These are phyloP conservation scores for Sinopyrophorus schimmeli DNA, from an alignment of 2,888 invertebrate species.

Conservation along the genomic window DNA sequence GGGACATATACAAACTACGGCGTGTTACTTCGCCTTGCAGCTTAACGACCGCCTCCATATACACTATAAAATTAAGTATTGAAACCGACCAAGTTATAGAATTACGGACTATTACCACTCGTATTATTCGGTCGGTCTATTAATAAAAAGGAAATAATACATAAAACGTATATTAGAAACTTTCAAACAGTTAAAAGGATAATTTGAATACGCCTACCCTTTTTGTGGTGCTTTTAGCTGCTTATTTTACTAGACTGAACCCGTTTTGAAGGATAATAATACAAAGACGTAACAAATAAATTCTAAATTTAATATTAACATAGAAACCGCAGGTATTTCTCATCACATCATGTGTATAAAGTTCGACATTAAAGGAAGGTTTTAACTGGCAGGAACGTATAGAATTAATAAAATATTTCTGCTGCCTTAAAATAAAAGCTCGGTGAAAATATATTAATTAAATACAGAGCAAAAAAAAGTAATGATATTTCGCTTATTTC, in stretches of 20 bases:
- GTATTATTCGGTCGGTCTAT: too few species aligned
- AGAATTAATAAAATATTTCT: constrained; percentile 29
- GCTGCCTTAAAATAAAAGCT: constrained; percentile 1
- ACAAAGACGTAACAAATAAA: constrained; percentile 19
- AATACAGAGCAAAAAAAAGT: neutral
- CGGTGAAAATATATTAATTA: neutral
- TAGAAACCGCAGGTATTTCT: constrained; percentile 29
- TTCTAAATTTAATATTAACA: constrained; percentile 21
- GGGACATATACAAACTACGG: constrained; percentile 33
- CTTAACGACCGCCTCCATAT: constrained; percentile 31
- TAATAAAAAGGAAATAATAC: too few species aligned
- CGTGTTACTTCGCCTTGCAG: constrained; percentile 23
- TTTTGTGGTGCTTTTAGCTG: neutral
- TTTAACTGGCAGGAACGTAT: constrained; percentile 23
- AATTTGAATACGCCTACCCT: neutral
- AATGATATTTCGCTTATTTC: constrained; percentile 10
- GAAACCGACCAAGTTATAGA: constrained; percentile 15
- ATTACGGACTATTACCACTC: constrained; percentile 12
- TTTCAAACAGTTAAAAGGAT: neutral
- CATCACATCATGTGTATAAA: constrained; percentile 25
- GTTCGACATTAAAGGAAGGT: constrained; percentile 21
- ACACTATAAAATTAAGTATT: constrained; percentile 25
- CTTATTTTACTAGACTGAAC: constrained; percentile 1
- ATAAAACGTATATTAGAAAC: too few species aligned
- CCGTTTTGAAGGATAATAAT: constrained; percentile 9